These are phyloP conservation scores for Steromphala cineraria DNA, from an alignment of 2,888 invertebrate species.

Conservation along the genomic window DNA sequence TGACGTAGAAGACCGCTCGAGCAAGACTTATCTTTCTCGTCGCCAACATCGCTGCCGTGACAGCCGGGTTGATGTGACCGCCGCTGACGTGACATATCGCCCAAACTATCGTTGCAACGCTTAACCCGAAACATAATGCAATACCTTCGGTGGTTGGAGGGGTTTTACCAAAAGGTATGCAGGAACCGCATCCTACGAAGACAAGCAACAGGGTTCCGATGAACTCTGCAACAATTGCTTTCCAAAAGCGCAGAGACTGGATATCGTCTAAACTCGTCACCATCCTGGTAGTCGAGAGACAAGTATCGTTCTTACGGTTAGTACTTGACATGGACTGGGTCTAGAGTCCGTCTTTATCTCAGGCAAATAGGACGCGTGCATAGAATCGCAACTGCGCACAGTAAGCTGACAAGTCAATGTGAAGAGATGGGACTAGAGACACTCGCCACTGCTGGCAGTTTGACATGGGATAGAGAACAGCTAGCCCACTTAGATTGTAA, in stretches of 20 bases:
- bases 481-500: too few species aligned
- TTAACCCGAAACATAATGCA: conserved; percentile 90
- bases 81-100: conserved; percentile 91
- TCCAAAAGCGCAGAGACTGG: conserved; percentile 79
- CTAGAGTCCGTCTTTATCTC: too few species aligned
- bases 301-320: neutral
- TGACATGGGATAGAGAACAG: too few species aligned
- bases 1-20: conserved; percentile 88
- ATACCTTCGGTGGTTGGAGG: conserved; percentile 80
- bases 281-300: conserved; percentile 34
- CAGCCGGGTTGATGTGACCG: conserved; percentile 94
- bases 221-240: conserved; percentile 89
- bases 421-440: too few species aligned
- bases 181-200: conserved; percentile 88
- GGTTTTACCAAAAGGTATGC: conserved; percentile 54
- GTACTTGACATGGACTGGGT: neutral
- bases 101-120: conserved; percentile 90
- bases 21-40: conserved; percentile 89
- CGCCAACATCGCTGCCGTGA: conserved; percentile 89
- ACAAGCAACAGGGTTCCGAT: conserved; percentile 91
- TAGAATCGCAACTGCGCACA: too few species aligned
- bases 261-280: conserved; percentile 51
- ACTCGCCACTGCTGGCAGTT: too few species aligned
- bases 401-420: too few species aligned
- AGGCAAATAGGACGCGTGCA: too few species aligned